Base-by-base conservation (phyloP, 2,113 vertebrate species). In the Toxotes jaculatrix region DNA sequence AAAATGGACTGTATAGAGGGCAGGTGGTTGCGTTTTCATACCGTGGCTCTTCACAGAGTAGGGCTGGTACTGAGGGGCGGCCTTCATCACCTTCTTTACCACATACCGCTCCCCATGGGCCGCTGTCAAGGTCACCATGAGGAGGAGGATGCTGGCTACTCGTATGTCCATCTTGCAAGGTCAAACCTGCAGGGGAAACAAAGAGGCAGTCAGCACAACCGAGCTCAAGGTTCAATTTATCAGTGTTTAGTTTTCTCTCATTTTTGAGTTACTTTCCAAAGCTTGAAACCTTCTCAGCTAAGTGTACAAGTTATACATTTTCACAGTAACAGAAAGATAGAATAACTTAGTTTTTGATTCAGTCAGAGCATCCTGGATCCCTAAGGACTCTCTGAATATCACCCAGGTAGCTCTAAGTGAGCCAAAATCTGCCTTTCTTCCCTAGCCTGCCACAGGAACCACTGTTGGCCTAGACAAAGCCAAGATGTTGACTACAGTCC, bases 41-140 rank as follows among this genome's bases (percentile, higher is more conserved):
- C 98, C 96, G 68, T 98, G 97, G 89, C 96, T 94, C 92, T 98
- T 99, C 71, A 98, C 95, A 63, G 95, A 92, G 82, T 95, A 97
- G 56, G 97, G 93, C 93, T 97, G 87, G 87, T 94, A 95, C 80
- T 94, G 92, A 27, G 94, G 94, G 19, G 88, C 89, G 3, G 89
- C 92, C 91, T 98, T 98, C 89, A 98, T 78, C 74, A 96, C 92
- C 71, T 97, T 95, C 92, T 98, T 97, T 80, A 97, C 94, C 74
- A 97, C 97, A 85, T 97, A 98, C 32, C 96, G 92, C 0, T 95
- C 90, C 51, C 96, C 96, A 69, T 96, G 95, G 88, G 95, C 97
- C 51, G 96, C 94, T 57, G 94, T 92, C 89, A 96, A 84, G 81
- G 93, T 95, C 79, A 96, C 90, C 80, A 97, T 62, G 51, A 95